phyloP scores from a whole-genome alignment of 2,888 invertebrate species.

The Cataglyphis altisquamis region DNA sequence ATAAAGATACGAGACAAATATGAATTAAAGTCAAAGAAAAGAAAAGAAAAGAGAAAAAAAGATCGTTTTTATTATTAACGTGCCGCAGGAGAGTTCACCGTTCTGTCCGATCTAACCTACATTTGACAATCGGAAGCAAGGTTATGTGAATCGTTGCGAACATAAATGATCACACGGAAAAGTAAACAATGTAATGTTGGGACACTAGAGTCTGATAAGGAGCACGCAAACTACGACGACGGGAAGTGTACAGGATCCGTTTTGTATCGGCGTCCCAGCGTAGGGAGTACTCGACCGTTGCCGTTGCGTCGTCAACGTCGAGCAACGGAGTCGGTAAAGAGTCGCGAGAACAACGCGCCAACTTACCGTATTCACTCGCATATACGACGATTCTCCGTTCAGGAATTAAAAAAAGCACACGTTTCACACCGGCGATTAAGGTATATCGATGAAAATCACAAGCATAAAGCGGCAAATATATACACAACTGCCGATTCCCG shows the following conservation, averaged over 20 bases:
- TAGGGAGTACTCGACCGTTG: background rate
- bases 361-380: slow-evolving; percentile 78
- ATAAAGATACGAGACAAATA: background rate
- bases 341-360: slow-evolving; percentile 64
- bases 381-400: slow-evolving; percentile 61
- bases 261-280: background rate
- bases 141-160: slow-evolving; percentile 68
- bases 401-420: slow-evolving; percentile 79
- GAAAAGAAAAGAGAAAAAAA: slow-evolving; percentile 13
- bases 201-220: background rate
- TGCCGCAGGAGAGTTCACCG: slow-evolving; percentile 78
- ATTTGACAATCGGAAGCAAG: slow-evolving; percentile 80
- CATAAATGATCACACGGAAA: background rate
- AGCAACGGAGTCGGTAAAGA: slow-evolving; percentile 62
- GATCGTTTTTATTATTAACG: slow-evolving; percentile 59
- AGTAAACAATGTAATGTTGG: background rate
- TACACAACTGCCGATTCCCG: slow-evolving; percentile 84
- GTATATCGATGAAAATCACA: slow-evolving; percentile 76
- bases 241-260: background rate
- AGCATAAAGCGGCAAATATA: slow-evolving; percentile 81
- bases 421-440: slow-evolving; percentile 76
- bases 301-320: slow-evolving; percentile 79
- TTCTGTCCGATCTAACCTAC: slow-evolving; percentile 84
- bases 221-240: background rate
- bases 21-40: background rate